A percentile compares a stretch with the other conserved stretches of the same genome.
phyloP scores from a whole-genome alignment of 2,113 vertebrate species.

The Myotis yumanensis region DNA sequence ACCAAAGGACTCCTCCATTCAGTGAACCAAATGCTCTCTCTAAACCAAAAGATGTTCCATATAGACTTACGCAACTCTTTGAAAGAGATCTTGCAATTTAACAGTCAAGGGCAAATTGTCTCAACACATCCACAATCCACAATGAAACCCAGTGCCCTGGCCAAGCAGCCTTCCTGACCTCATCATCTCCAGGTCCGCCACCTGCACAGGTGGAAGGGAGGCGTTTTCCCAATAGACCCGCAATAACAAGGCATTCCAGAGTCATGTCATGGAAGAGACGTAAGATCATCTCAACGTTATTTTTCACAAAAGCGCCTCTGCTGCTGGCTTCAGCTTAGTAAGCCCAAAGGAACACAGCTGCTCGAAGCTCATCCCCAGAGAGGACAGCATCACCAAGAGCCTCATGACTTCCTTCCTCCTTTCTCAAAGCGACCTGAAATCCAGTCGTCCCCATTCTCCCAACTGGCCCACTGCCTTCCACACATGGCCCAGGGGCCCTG shows the following conservation, averaged over 20 bases:
- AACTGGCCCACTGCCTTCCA: not conserved
- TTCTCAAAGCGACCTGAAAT: not conserved
- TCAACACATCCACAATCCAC: not conserved
- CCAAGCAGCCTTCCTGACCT: not conserved
- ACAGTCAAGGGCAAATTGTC: not conserved
- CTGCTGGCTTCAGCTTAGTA: not conserved
- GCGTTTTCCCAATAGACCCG: not conserved
- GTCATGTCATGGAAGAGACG: not conserved
- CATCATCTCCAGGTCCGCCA: not conserved
- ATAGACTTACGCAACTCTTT: not conserved
- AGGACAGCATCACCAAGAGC: not conserved
- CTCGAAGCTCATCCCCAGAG: not conserved
- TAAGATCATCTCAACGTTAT: not conserved
- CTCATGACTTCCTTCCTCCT: not conserved
- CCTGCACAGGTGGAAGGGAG: too few species aligned
- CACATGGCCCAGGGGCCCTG: rapidly evolving
- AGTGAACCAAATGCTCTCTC: not conserved
- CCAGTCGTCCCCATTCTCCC: not conserved
- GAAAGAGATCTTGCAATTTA: not conserved
- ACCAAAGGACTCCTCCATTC: not conserved
- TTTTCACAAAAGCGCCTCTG: not conserved
- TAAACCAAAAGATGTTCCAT: not conserved
- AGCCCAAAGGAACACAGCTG: not conserved
- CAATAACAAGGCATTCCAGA: not conserved
- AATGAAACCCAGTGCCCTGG: not conserved